Percentiles rank a stretch among this genome's conserved stretches.
Conservation (phyloP, 2,113 vertebrate species). For the Microcebus jonahi region DNA sequence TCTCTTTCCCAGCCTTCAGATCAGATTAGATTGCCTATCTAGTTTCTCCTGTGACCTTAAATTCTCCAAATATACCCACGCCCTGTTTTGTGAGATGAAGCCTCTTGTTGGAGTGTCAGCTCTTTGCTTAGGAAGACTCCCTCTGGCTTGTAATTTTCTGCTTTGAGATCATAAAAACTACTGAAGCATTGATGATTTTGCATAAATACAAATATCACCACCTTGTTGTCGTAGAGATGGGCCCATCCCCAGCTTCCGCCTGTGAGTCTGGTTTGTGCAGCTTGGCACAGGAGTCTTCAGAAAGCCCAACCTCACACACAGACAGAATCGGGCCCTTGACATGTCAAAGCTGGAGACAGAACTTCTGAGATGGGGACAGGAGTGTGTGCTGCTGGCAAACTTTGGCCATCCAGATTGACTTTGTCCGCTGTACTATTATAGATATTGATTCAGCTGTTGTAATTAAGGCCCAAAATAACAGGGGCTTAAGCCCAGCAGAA, state of each 20-base stretch:
- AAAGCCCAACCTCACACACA: background rate
- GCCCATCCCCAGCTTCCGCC: constrained; percentile 20
- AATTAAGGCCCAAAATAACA: background rate
- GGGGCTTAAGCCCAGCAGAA: background rate
- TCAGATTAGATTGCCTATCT: constrained; percentile 54
- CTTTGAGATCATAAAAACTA: constrained; percentile 69
- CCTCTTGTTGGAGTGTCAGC: constrained; percentile 56
- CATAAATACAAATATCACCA: constrained; percentile 62
- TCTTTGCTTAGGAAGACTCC: constrained; percentile 56
- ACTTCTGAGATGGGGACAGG: background rate
- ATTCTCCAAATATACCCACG: constrained; percentile 31
- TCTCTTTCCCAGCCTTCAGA: constrained; percentile 39
- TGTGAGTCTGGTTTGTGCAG: constrained; percentile 38
- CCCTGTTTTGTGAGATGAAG: constrained; percentile 50
- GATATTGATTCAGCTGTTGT: background rate
- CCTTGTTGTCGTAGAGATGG: constrained; percentile 40
- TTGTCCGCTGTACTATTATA: background rate
- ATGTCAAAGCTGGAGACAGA: background rate
- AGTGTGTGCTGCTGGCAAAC: background rate
- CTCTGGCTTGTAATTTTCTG: constrained; percentile 67
- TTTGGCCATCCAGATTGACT: background rate
- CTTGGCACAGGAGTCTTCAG: background rate
- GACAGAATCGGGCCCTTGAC: background rate
- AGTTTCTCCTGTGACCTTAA: constrained; percentile 58
- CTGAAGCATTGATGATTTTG: constrained; percentile 39